phyloP scores from a whole-genome alignment of 2,888 invertebrate genomes.

The Tiliacea aurago region DNA sequence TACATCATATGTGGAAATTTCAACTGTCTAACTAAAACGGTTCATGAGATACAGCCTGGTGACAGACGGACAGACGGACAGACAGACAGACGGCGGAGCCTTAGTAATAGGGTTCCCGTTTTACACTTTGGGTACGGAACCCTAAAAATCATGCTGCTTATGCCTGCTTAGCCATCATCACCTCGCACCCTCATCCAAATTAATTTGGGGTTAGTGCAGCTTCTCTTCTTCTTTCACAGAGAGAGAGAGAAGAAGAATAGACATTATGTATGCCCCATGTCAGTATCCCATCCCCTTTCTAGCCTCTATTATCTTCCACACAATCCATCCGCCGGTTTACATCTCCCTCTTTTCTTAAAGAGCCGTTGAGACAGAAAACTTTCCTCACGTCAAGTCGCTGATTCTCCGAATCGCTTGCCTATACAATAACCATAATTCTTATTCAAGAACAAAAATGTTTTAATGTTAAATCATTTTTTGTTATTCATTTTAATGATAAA shows the following conservation, averaged over 20 bases:
- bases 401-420: neutral
- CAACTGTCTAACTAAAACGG: no score
- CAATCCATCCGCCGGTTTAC: neutral
- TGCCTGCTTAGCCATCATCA: neutral
- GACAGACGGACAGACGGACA: no score
- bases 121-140: no score
- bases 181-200: neutral
- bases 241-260: neutral
- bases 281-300: neutral
- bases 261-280: neutral
- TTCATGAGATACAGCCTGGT: no score
- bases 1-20: no score
- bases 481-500: constrained; percentile 27
- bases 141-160: no score
- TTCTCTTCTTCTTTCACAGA: neutral
- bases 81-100: no score
- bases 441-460: neutral
- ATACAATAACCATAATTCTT: neutral
- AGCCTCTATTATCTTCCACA: neutral
- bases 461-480: neutral
- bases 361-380: no score
- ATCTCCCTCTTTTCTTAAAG: neutral
- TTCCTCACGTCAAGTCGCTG: neutral
- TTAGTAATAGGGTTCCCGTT: no score
- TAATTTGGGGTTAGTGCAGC: neutral